Evolutionary conservation across 2,797 vertebrate species (phyloP), one percentile per base, ranked within the genome.

Genomic region (Bryconaethiops microstoma): DNA sequence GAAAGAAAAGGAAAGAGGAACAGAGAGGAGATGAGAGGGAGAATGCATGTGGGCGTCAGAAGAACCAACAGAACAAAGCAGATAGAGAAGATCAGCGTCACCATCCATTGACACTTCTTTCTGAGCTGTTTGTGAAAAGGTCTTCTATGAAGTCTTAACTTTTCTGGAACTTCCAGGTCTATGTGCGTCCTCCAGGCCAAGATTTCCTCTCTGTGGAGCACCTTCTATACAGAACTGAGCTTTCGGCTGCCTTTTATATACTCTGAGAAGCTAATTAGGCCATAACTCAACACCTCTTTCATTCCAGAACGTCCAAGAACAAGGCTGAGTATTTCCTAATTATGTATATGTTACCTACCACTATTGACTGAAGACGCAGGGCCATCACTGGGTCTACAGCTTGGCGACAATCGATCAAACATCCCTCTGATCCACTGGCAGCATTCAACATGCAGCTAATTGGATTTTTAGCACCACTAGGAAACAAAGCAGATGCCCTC

Each of bases 371-470:
- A 84, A 83, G 84, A 94, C 76, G 89, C 89, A 89, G 60, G 57
- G 67, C 50, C 76, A 87, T 86, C 77, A 78, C 73, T 82, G 81
- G 71, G 52, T 74, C 40, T 17, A 12, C 25, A 39, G 74, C 77
- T 68, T 70, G 35, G 67, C 76, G 79, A 87, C 86, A 82, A 91
- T 90, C 87, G 88, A 92, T 92, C 77, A 85, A 84, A 76, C 1
- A 5, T 65, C 77, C 50, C 64, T 25, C 68, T 80, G 86, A 85
- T 78, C 54, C 39, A 65, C 5, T 39, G 75, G 62, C 73, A 71
- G 76, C 79, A 60, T 88, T 93, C 91, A 92, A 86, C 90, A 87
- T 88, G 69, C 9, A 6, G 57, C 71, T 91, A 90, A 94, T 93
- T 93, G 81, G 77, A 82, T 21, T 85, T 52, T 78, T 68, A 73